Percentiles rank a stretch among this genome's conserved stretches.
These are phyloP conservation scores for Iphiclides podalirius DNA, from an alignment of 2,888 invertebrate genomes.

Conservation along the genomic window DNA sequence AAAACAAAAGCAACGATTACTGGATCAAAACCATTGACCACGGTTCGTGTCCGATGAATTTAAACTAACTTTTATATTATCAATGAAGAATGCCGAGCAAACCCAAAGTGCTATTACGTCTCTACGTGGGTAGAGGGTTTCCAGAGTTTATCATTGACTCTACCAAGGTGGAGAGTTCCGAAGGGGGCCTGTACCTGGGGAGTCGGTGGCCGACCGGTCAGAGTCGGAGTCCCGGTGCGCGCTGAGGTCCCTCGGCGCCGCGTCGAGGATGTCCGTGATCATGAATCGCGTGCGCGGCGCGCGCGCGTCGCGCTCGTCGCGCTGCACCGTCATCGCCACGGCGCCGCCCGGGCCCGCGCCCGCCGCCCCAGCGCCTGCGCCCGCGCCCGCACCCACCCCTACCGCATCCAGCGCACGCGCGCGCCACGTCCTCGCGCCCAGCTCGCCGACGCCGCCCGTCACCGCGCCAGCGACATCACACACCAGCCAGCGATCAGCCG, in stretches of 20 bases:
- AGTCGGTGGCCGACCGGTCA: slow-evolving; percentile 80
- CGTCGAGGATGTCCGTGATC: slow-evolving; percentile 92
- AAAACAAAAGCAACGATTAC: too few species aligned
- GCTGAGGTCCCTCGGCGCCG: slow-evolving; percentile 79
- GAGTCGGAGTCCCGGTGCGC: slow-evolving; percentile 78
- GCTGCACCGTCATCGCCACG: slow-evolving; percentile 81
- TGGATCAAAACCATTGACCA: too few species aligned
- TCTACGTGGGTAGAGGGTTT: too few species aligned
- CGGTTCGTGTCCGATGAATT: too few species aligned
- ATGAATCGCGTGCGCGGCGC: slow-evolving; percentile 90
- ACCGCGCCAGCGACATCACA: slow-evolving; percentile 43
- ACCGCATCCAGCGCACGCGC: slow-evolving; percentile 53
- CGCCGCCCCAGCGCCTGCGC: slow-evolving; percentile 53
- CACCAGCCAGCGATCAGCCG: slow-evolving; percentile 26
- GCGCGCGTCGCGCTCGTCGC: slow-evolving; percentile 86
- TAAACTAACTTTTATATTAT: too few species aligned
- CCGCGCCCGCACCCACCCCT: slow-evolving; percentile 53
- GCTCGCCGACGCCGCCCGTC: slow-evolving; percentile 42
- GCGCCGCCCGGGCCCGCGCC: slow-evolving; percentile 67
- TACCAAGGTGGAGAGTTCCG: too few species aligned
- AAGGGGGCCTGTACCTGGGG: slow-evolving; percentile 76
- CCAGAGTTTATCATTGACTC: too few species aligned
- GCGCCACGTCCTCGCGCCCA: slow-evolving; percentile 59
- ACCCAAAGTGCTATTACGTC: too few species aligned
- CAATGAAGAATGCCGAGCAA: too few species aligned